These are phyloP conservation scores for Troides oblongomaculatus DNA, from an alignment of 2,888 invertebrate species.

Conservation along the genomic window DNA sequence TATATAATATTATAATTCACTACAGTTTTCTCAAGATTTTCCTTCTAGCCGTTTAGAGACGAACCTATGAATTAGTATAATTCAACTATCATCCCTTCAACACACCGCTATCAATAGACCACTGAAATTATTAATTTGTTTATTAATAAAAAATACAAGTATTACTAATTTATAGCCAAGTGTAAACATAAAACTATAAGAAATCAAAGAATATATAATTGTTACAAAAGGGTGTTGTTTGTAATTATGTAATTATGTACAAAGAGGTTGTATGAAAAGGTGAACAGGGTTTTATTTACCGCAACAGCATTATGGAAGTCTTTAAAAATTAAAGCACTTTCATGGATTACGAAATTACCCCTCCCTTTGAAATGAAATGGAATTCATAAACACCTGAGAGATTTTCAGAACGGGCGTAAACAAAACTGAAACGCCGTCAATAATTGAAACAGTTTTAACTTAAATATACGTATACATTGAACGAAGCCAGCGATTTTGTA, in stretches of 20 bases:
- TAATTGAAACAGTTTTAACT: slow-evolving; percentile 40
- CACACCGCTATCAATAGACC: too few relatives aligned
- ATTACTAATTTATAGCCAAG: too few relatives aligned
- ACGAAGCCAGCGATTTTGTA: slow-evolving; percentile 19
- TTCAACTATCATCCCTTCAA: too few relatives aligned
- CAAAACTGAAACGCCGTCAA: slow-evolving; percentile 32
- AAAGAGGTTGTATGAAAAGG: slow-evolving; percentile 17
- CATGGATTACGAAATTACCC: slow-evolving; percentile 30
- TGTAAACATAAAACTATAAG: too few relatives aligned
- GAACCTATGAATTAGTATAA: too few relatives aligned
- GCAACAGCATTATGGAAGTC: slow-evolving; percentile 24
- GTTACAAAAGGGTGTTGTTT: background rate
- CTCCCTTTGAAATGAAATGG: slow-evolving; percentile 32
- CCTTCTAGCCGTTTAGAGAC: too few relatives aligned
- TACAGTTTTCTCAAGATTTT: too few relatives aligned
- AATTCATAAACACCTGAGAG: slow-evolving; percentile 34
- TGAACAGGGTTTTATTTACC: slow-evolving; percentile 23
- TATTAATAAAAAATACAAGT: too few relatives aligned
- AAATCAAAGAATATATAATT: too few relatives aligned
- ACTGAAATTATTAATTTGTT: too few relatives aligned
- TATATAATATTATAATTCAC: too few relatives aligned
- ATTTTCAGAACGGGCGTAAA: slow-evolving; percentile 28
- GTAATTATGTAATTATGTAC: slow-evolving; percentile 13
- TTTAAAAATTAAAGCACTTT: slow-evolving; percentile 26
- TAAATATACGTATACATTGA: slow-evolving; percentile 27